Evolutionary conservation across 2,888 invertebrate species (phyloP).

Genomic region (Athalia circularis): DNA sequence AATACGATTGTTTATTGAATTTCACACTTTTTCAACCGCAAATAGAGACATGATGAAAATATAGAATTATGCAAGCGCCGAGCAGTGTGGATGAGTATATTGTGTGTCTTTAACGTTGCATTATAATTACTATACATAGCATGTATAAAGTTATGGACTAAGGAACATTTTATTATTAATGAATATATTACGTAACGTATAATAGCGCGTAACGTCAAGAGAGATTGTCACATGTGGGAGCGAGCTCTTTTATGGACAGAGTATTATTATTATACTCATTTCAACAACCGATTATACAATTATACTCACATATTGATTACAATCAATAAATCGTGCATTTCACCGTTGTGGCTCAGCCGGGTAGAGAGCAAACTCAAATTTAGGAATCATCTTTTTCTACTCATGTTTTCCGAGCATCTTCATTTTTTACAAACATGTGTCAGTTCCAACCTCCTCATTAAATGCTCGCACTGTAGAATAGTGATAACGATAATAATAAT

Average conservation of each 20-base stretch:
- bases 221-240: neutral
- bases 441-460: slow-evolving; percentile 1
- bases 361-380: no score
- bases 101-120: slow-evolving; percentile 72
- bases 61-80: slow-evolving; percentile 53
- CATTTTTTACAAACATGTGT: neutral
- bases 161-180: slow-evolving; percentile 72
- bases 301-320: no score
- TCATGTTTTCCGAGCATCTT: neutral
- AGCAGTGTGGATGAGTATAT: slow-evolving; percentile 68
- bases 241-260: slow-evolving; percentile 1
- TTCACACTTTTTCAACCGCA: slow-evolving; percentile 36
- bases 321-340: no score
- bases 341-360: no score
- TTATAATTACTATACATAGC: slow-evolving; percentile 74
- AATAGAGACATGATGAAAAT: neutral
- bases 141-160: slow-evolving; percentile 73
- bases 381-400: neutral
- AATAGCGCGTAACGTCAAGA: neutral
- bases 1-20: slow-evolving; percentile 6
- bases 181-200: slow-evolving; percentile 45
- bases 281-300: neutral
- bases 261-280: neutral
- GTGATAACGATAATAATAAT: slow-evolving; percentile 12
- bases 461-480: slow-evolving; percentile 26